Percentiles rank a stretch among this genome's conserved stretches.
These are phyloP conservation scores for Rhinopithecus roxellana DNA, from an alignment of 2,113 vertebrate genomes.

Conservation along the genomic window DNA sequence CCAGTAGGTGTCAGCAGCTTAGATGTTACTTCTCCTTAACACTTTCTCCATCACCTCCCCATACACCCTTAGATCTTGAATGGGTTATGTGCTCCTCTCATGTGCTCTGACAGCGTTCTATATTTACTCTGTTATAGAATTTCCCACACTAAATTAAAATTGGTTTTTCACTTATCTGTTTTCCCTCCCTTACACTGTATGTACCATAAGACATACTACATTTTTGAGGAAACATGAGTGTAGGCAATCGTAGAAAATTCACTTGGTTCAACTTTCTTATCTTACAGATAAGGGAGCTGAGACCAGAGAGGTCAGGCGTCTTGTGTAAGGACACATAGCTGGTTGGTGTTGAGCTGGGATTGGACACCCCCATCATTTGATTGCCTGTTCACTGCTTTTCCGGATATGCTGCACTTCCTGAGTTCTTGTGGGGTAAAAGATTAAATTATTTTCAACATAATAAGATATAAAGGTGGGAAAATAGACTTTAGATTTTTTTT, in stretches of 20 bases:
- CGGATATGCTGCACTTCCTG: neutral
- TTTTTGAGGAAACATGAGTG: neutral
- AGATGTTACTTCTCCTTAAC: neutral
- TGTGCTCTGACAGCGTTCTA: neutral
- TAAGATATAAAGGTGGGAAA: neutral
- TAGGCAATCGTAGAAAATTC: neutral
- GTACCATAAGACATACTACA: neutral
- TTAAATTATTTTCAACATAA: neutral
- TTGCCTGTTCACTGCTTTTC: neutral
- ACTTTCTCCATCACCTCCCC: neutral
- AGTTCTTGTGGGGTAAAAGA: neutral
- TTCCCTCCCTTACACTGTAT: neutral
- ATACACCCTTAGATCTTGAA: neutral
- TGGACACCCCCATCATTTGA: neutral
- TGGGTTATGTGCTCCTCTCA: neutral
- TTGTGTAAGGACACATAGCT: neutral
- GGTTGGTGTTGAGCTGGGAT: neutral
- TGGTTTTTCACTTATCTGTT: neutral
- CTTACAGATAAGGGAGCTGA: neutral
- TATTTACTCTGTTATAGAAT: neutral
- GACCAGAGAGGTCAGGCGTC: neutral
- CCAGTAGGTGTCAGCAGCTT: neutral
- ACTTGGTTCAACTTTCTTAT: neutral
- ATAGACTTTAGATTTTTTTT: neutral
- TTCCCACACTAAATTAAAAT: neutral